A percentile compares a stretch with the other conserved stretches of the same genome.
Evolutionary conservation across 2,888 invertebrate genomes (phyloP).

Genomic region (Troides oblongomaculatus): DNA sequence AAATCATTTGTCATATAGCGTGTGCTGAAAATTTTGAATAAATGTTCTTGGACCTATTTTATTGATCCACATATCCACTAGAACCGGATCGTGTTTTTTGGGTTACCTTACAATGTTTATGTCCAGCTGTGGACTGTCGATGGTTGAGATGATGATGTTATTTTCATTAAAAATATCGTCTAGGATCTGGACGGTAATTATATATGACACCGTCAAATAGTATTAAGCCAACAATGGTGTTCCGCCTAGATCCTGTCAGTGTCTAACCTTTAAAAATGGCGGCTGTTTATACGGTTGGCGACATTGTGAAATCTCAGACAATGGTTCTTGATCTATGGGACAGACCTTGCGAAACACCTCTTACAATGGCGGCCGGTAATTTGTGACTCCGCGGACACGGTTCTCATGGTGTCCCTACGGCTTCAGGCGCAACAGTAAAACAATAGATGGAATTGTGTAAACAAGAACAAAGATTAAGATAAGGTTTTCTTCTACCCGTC

Average conservation of each 20-base stretch:
- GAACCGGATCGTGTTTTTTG: too few species aligned
- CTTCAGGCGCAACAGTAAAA: conserved; percentile 5
- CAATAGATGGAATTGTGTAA: conserved; percentile 25
- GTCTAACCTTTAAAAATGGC: conserved; percentile 23
- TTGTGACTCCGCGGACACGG: conserved; percentile 29
- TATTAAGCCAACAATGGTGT: conserved; percentile 13
- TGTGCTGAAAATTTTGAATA: too few species aligned
- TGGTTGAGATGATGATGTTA: too few species aligned
- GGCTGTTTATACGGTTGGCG: conserved; percentile 34
- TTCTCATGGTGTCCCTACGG: conserved; percentile 35
- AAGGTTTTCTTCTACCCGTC: conserved; percentile 1
- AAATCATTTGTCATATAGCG: too few species aligned
- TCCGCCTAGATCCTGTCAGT: conserved; percentile 18
- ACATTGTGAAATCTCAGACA: conserved; percentile 40
- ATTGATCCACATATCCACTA: too few species aligned
- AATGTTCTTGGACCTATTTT: too few species aligned
- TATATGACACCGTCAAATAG: neutral
- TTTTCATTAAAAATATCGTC: too few species aligned
- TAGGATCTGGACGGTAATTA: too few species aligned
- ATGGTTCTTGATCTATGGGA: conserved; percentile 41
- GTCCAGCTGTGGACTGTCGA: too few species aligned
- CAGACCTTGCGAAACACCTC: conserved; percentile 34
- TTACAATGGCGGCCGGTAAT: conserved; percentile 36
- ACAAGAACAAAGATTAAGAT: conserved; percentile 14
- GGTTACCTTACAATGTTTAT: too few species aligned